A percentile compares a stretch with the other conserved stretches of the same genome.
phyloP scores from a whole-genome alignment of 2,888 invertebrate species.

The Platycheirus albimanus region DNA sequence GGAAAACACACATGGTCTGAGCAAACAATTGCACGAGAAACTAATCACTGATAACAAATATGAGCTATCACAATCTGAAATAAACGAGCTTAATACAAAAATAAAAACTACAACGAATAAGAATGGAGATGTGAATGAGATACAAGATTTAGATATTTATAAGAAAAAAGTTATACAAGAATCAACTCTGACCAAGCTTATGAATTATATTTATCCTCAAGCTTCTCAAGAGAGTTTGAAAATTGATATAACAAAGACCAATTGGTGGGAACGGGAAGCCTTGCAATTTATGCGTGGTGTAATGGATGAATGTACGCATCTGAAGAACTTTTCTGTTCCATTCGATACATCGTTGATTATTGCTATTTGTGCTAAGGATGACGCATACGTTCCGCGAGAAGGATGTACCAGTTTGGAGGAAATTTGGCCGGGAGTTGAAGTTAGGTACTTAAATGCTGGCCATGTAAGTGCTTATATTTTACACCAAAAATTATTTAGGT shows the following conservation, averaged over 20 bases:
- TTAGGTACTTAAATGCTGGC: conserved; percentile 93
- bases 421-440: conserved; percentile 96
- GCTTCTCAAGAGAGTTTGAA: conserved; percentile 75
- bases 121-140: conserved; percentile 1
- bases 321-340: conserved; percentile 94
- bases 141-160: conserved; percentile 10
- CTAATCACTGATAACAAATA: conserved; percentile 83
- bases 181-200: conserved; percentile 80
- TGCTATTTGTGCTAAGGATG: conserved; percentile 94
- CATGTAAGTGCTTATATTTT: conserved; percentile 95
- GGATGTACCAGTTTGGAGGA: conserved; percentile 92
- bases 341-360: conserved; percentile 95
- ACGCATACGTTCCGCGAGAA: conserved; percentile 95
- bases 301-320: conserved; percentile 99
- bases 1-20: conserved; percentile 82
- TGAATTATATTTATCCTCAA: conserved; percentile 80
- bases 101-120: neutral
- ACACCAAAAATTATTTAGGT: conserved; percentile 95
- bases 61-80: conserved; percentile 82
- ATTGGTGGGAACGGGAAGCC: conserved; percentile 90
- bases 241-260: conserved; percentile 85
- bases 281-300: conserved; percentile 97
- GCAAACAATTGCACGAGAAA: conserved; percentile 82
- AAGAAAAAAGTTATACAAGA: conserved; percentile 27
- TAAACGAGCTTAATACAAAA: conserved; percentile 83